Base-by-base conservation (phyloP, 2,888 invertebrate species). In the Zonitis immaculata region DNA sequence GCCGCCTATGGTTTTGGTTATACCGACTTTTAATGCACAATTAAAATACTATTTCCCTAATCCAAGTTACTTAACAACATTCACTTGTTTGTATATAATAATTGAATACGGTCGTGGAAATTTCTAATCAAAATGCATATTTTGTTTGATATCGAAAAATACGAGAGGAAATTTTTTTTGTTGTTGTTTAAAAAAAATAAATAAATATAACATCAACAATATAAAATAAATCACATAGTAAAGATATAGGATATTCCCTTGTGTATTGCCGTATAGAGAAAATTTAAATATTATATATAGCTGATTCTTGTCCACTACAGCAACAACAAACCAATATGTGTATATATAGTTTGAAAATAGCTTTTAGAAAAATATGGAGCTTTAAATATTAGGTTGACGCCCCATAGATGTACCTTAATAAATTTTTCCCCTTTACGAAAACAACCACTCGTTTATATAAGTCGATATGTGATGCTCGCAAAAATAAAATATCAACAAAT, bases 301-400 rank as follows among this genome's bases (percentile, higher is more conserved):
- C 62, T 59, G 57, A 55, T 59, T 59, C 59, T 61, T 56, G 56
- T 55, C 57, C 61, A 61, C 54, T 62, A 62, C 66, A 67, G 67
- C 65, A 62, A 62, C 66, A 67, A 67, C 65, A 63, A 69, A 62
- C 71, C 72, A 74, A 74, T 74, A 74, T 74, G 74, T 73, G 73
- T 68, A 73, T 73, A 73, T 68, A 73, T 73, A 70, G 73, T 71
- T 73, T 73, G 66, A 72, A 73, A 73, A 74, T 74, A 74, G 35
- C 35, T 35, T 74, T 71, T 67, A 69, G 69, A 66, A 72, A 74
- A 74, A 74, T 74, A 74, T 74, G 73, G 73, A 72, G 66, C 63
- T 65, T 68, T 66, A 68, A 67, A 65, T 66, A 68, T 67, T 61
- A 61, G 65, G 69, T 67, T 68, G 62, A 65, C 68, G 65, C 69